Base-by-base conservation (phyloP, 2,888 invertebrate species). In the Halictus quadricinctus region DNA sequence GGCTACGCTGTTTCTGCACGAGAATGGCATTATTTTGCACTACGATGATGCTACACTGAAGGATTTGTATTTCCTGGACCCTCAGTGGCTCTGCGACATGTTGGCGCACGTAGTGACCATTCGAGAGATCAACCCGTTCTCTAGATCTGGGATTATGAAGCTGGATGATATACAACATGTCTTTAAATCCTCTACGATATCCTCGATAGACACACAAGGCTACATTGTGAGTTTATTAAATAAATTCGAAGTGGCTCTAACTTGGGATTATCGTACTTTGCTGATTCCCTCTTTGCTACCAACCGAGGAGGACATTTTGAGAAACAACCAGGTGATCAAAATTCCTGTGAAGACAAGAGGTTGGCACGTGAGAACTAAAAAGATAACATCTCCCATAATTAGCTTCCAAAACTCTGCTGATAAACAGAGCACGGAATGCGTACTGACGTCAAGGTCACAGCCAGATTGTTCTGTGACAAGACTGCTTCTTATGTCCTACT, bases 61-160 rank as follows among this genome's bases (percentile, higher is more conserved):
- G 93, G 99, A 99, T 95, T 96, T 99, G 76, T 99, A 99, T 95
- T 99, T 99, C 95, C 95, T 99, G 72, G 98, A 99, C 94, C 99
- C 99, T 0, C 99, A 99, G 94, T 99, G 99, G 99, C 96, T 99
- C 69, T 99, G 99, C 95, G 99, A 99, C 94, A 98, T 99, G 96
- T 94, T 99, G 64, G 99, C 99, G 0, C 98, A 98, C 94, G 99
- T 99, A 1, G 98, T 99, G 58, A 99, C 99, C 0, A 98, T 99
- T 36, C 95, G 99, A n/a, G 99, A 99, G 95, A 98, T 99, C 89
- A 99, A 99, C 95, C 98, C 98, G 0, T 99, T 99, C 94, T 98
- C 98, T 0, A 96, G 97, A 88, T 97, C 97, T 83, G 99, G 98
- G 95, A 90, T 99, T 74, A 99, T 99, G 99, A 97, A 97, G 93